Evolutionary conservation across 1,140 invertebrate species (phyloP).

Genomic region (Hypsibius dujardini): DNA sequence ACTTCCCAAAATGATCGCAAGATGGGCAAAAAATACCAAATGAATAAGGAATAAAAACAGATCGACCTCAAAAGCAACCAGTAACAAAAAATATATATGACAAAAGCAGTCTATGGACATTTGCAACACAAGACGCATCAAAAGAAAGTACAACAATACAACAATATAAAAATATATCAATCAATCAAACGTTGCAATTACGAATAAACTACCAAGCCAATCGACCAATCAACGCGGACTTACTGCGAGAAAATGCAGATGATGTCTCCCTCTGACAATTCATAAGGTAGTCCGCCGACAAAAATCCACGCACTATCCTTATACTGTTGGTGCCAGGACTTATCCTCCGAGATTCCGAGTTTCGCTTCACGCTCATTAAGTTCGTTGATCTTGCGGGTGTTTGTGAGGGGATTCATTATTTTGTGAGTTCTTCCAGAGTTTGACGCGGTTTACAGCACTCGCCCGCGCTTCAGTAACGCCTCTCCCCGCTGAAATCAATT

Average conservation of each 20-base stretch:
- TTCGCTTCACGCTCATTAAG: slow-evolving; percentile 71
- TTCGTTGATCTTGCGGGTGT: slow-evolving; percentile 58
- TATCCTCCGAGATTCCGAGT: slow-evolving; percentile 38
- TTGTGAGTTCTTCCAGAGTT: background rate
- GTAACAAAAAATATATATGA: too few relatives aligned
- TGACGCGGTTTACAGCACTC: background rate
- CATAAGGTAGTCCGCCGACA: slow-evolving; percentile 80
- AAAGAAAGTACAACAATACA: too few relatives aligned
- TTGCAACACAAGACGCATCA: too few relatives aligned
- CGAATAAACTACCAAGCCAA: too few relatives aligned
- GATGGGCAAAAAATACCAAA: too few relatives aligned
- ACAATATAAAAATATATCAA: too few relatives aligned
- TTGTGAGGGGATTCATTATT: slow-evolving; percentile 20
- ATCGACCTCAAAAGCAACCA: too few relatives aligned
- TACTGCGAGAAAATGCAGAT: slow-evolving; percentile 95
- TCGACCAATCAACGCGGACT: slow-evolving; percentile 31
- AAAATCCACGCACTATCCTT: slow-evolving; percentile 96
- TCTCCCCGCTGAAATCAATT: background rate
- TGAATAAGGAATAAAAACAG: too few relatives aligned
- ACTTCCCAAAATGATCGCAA: too few relatives aligned
- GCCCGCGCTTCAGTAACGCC: background rate
- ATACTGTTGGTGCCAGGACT: slow-evolving; percentile 94
- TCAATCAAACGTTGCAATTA: too few relatives aligned
- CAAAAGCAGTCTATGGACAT: too few relatives aligned
- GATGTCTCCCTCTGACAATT: slow-evolving; percentile 88